Evolutionary conservation across 2,113 vertebrate genomes (phyloP).

Genomic region (Aix galericulata): DNA sequence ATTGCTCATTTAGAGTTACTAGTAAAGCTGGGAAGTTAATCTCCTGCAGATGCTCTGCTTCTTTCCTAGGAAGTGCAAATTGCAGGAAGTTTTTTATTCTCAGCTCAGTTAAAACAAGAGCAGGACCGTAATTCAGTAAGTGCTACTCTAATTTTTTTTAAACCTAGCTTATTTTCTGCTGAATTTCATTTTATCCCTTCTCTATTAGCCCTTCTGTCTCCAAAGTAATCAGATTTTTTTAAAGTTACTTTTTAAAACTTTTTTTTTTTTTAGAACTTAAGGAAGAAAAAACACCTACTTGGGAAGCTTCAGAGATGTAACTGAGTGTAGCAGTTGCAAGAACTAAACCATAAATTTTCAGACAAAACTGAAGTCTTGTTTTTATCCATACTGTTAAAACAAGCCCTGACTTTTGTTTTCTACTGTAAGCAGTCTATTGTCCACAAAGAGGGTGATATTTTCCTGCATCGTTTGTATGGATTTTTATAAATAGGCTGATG

Average conservation of each 20-base stretch:
- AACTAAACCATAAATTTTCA: not conserved
- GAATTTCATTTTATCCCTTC: slow-evolving; percentile 34
- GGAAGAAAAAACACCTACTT: slow-evolving; percentile 4
- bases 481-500: slow-evolving; percentile 55
- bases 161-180: not conserved
- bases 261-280: not conserved
- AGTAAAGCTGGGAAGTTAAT: slow-evolving; percentile 14
- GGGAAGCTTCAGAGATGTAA: slow-evolving; percentile 3
- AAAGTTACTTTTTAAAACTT: not conserved
- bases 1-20: slow-evolving; percentile 28
- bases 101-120: slow-evolving; percentile 54
- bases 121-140: slow-evolving; percentile 15
- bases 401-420: slow-evolving; percentile 53
- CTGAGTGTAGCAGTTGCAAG: slow-evolving; percentile 39
- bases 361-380: slow-evolving; percentile 21
- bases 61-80: slow-evolving; percentile 44
- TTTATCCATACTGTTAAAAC: slow-evolving; percentile 54
- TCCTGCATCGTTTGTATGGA: slow-evolving; percentile 61
- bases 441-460: slow-evolving; percentile 56
- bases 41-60: slow-evolving; percentile 5
- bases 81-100: slow-evolving; percentile 11
- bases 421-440: slow-evolving; percentile 54
- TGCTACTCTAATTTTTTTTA: not conserved
- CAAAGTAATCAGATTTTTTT: slow-evolving; percentile 13
- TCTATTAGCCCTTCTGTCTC: not conserved